Base-by-base conservation (phyloP, 2,888 invertebrate genomes). In the Laothoe populi region DNA sequence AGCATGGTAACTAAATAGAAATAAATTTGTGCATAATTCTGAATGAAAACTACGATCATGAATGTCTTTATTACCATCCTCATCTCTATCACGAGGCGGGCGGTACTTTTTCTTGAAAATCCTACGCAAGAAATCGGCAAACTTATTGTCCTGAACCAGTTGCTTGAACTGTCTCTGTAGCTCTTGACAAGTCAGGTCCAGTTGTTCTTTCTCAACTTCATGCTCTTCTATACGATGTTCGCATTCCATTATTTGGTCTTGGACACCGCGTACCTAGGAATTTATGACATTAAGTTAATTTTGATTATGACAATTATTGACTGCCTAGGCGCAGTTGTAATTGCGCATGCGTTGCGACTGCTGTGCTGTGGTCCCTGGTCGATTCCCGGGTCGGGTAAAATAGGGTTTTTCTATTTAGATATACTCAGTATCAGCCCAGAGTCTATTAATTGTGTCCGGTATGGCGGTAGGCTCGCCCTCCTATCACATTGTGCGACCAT, bases 101-200 rank as follows among this genome's bases (percentile, higher is more conserved):
- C 96, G 96, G 75, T 95, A 96, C 76, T 96, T 97, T 80, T 97
- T 98, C 78, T 95, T 96, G 77, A 96, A 98, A 62, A 98, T 97
- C 74, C 95, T 95, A 21, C 94, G 94, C 46, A 98, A 84, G 78
- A 97, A 98, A 72, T 96, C 95, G 5, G 94, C 94, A 81, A 96
- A 98, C 79, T 96, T 97, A 77, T 96, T 96, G 61, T 96, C 95
- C 46, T 92, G 94, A 0, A 95, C 93, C 7, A 94, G 87, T 31
- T 84, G 89, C 61, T 94, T 90, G 75, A 96, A 97, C 59, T 93
- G 92, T 0, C 87, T 74, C 58, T 94, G 93, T 19, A 92, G 49
- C 1, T 88, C 88, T 58, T 88, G 82, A 67, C 88, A 88, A 0
- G 70, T 67, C 0, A 46, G 13, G 0, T 78, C 84, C 5, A 91